phyloP scores from a whole-genome alignment of 64 coral and sea anemone species.

The Actinia equina region DNA sequence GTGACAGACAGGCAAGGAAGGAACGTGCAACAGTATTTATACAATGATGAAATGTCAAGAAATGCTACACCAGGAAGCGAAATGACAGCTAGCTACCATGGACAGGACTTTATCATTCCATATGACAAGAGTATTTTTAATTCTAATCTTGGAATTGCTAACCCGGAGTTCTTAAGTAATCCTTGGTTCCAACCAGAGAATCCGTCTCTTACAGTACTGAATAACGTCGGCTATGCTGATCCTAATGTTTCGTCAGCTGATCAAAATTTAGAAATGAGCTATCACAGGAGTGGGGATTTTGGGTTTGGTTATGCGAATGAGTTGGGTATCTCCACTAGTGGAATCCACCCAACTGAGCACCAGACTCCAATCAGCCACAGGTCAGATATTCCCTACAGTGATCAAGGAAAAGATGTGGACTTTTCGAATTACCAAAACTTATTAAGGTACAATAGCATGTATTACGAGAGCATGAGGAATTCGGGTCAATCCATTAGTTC shows the following conservation, averaged over 20 bases:
- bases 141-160: slow-evolving; percentile 31
- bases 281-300: slow-evolving; percentile 44
- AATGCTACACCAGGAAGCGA: slow-evolving; percentile 10
- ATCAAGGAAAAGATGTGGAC: neutral
- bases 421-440: slow-evolving; percentile 4
- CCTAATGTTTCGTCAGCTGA: neutral
- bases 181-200: slow-evolving; percentile 57
- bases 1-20: slow-evolving; percentile 2
- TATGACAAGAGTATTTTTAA: slow-evolving; percentile 49
- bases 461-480: slow-evolving; percentile 36
- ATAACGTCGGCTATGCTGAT: slow-evolving; percentile 33
- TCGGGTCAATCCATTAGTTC: neutral
- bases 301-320: slow-evolving; percentile 34
- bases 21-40: slow-evolving; percentile 9
- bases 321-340: slow-evolving; percentile 20
- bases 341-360: slow-evolving; percentile 21
- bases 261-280: slow-evolving; percentile 27
- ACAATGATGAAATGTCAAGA: neutral
- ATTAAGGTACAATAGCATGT: neutral
- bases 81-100: slow-evolving; percentile 32
- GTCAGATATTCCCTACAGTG: neutral
- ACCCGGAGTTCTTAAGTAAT: slow-evolving; percentile 35
- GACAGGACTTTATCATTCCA: slow-evolving; percentile 36
- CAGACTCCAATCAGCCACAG: slow-evolving; percentile 27
- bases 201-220: slow-evolving; percentile 56